Base-by-base conservation (phyloP, 2,888 invertebrate species). In the Agapetus fuscipes region DNA sequence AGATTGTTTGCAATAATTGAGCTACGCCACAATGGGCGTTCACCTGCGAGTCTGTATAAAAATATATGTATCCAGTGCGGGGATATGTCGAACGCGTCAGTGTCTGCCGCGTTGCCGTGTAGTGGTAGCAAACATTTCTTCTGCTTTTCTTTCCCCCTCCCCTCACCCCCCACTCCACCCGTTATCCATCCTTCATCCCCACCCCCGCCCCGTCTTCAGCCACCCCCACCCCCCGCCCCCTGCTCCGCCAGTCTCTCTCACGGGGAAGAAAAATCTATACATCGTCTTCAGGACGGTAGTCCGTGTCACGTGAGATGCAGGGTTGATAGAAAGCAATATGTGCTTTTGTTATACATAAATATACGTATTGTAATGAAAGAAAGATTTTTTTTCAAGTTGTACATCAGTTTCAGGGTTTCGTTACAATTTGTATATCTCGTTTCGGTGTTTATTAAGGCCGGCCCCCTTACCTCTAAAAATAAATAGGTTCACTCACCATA, bases 211-310 rank as follows among this genome's bases (percentile, higher is more conserved):
- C 53, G 48, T 45, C 43, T 38, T 56, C 54, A 50, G 55, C 48
- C 45, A 37, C 37, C 36, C 37, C 48, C 49, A 49, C 51, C 58
- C 57, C 11, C 53, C 57, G 59, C 57, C 60, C 59, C 56, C 57
- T 56, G 34, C 48, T 37, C 32, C 33, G 29, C 13, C 14, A 4
- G 17, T 14, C 25, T 30, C 30, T 11, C 33, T 17, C 17, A 40
- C 10, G 12, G 24, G 30, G 34, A 36, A 36, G 36, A 42, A 45
- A 45, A 45, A 45, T 45, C 45, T 45, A 45, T 45, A 45, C 39
- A 33, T 42, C 34, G 39, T 28, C 30, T 41, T 43, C 38, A 27
- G n/a, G n/a, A n/a, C n/a, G n/a, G n/a, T n/a, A n/a, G 38, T 38
- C 38, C 31, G 27, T 32, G 32, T 30, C 30, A 32, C 32, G 26